phyloP scores from a whole-genome alignment of 2,113 vertebrate genomes.

The Melanerpes formicivorus region DNA sequence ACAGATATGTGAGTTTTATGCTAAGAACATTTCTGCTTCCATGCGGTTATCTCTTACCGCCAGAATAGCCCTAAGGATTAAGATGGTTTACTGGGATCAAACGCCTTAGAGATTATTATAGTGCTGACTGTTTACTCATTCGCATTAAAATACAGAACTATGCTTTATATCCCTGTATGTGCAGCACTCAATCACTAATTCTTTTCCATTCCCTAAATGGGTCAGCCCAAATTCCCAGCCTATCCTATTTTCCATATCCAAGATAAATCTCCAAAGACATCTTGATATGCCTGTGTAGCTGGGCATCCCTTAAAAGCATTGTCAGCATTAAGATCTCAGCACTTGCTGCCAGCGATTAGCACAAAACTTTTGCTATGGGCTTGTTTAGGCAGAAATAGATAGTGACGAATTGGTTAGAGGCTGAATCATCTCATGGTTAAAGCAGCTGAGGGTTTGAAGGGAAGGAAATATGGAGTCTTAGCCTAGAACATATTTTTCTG shows the following conservation, averaged over 20 bases:
- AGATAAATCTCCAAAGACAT: slow-evolving; percentile 14
- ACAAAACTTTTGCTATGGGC: neutral
- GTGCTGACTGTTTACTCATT: slow-evolving; percentile 70
- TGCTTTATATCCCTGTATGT: slow-evolving; percentile 48
- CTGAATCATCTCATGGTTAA: neutral
- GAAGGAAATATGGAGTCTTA: neutral
- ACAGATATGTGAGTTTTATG: slow-evolving; percentile 70
- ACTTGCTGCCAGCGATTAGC: neutral
- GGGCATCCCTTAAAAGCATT: neutral
- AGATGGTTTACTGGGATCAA: slow-evolving; percentile 82
- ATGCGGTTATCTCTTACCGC: slow-evolving; percentile 77
- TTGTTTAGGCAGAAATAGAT: neutral
- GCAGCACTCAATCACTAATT: slow-evolving; percentile 1
- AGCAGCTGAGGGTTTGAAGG: neutral
- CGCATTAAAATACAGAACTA: slow-evolving; percentile 70
- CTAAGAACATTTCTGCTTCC: slow-evolving; percentile 77
- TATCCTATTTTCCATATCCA: slow-evolving; percentile 21
- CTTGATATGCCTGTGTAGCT: neutral
- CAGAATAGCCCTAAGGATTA: slow-evolving; percentile 83
- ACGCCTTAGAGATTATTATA: slow-evolving; percentile 76
- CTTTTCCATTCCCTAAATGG: slow-evolving; percentile 6
- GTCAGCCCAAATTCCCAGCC: neutral
- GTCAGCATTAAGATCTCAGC: neutral
- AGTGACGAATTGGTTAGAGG: neutral
- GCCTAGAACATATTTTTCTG: neutral